phyloP scores from a whole-genome alignment of 2,113 vertebrate species.

The Bucco capensis region DNA sequence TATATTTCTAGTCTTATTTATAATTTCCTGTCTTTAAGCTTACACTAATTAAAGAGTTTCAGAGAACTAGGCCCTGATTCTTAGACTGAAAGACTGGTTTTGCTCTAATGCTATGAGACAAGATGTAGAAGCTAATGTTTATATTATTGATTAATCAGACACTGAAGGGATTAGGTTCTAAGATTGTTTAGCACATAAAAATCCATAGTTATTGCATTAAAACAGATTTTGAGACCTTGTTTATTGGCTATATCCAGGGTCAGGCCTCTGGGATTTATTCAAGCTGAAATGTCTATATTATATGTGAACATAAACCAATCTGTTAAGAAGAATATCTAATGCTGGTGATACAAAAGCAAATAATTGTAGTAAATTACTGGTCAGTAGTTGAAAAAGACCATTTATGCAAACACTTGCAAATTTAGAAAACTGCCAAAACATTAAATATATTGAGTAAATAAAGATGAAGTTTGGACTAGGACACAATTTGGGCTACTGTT shows the following conservation, averaged over 20 bases:
- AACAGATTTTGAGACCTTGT: slow-evolving; percentile 9
- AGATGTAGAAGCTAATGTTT: slow-evolving; percentile 35
- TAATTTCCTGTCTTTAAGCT: not conserved
- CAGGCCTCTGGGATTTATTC: slow-evolving; percentile 21
- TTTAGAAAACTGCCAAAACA: not conserved
- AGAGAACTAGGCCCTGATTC: not conserved
- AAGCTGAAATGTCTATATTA: slow-evolving; percentile 3
- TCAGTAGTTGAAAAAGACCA: not conserved
- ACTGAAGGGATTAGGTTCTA: slow-evolving; percentile 34
- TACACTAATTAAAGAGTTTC: slow-evolving; percentile 6
- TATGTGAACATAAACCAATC: not conserved
- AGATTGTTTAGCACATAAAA: slow-evolving; percentile 38
- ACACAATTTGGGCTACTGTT: not conserved
- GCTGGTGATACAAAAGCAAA: not conserved
- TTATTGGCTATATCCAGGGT: slow-evolving; percentile 12
- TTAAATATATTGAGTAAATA: not conserved
- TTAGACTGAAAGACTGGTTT: not conserved
- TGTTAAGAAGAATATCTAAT: not conserved
- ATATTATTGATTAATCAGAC: slow-evolving; percentile 50
- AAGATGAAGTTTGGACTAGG: not conserved
- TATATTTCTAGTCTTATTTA: not conserved
- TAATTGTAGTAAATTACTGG: not conserved
- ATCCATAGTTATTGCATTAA: slow-evolving; percentile 41
- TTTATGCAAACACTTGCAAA: not conserved
- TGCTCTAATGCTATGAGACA: not conserved